Base-by-base conservation (phyloP, 2,113 vertebrate species). In the Pachyramphus minor region DNA sequence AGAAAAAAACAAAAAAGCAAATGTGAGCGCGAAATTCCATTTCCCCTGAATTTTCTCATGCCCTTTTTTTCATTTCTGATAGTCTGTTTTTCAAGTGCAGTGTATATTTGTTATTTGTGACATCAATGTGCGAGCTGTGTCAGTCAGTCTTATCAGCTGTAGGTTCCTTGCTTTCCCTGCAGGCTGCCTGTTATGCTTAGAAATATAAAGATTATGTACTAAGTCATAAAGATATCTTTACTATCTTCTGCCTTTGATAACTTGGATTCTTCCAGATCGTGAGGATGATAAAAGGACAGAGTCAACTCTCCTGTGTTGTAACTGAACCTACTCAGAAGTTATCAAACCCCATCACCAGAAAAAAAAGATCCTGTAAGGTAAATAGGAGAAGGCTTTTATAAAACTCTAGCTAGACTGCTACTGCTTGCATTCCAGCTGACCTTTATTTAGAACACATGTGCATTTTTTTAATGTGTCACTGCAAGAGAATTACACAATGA, bases 401-500 rank as follows among this genome's bases (percentile, higher is more conserved):
- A 91, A 94, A 81, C 8, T 18, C 27, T 69, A 12, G 53, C 31
- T 83, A 78, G 80, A 87, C 49, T 84, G 62, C 47, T 83, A 42
- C 8, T 69, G 22, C 17, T 79, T 89, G 44, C 50, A 92, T 97
- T 92, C 33, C 53, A 71, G 24, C 1, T 96, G 75, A 88, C 68
- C 75, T 86, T 90, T 87, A 66, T 96, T 96, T 96, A 77, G 78
- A 93, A 81, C 28, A 77, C 84, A 93, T 92, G 8, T 41, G 8
- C 31, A 45, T 41, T 80, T 84, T 73, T 87, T 80, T 81, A 49
- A 56, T 78, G 25, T 30, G 12, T 75, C 56, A 79, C 59, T 93
- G 31, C 42, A 89, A 66, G 25, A 87, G 62, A 78, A 85, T 92
- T 92, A 42, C 30, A 85, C 39, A 68, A 35, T 2, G 23, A 81